Evolutionary conservation across 2,113 vertebrate species (phyloP).

Genomic region (Poicephalus meyeri): DNA sequence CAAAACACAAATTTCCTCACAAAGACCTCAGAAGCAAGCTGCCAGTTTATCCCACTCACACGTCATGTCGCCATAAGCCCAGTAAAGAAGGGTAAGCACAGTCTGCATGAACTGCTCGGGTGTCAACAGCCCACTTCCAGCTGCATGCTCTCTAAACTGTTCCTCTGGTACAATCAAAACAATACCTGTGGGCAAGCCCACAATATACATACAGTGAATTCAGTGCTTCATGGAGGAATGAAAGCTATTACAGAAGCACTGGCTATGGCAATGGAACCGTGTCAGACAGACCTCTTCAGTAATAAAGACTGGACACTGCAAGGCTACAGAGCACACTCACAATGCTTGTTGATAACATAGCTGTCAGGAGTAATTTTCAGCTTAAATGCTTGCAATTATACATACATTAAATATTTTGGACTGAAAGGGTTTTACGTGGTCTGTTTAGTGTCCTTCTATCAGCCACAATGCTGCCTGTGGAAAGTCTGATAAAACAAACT

Average conservation of each 20-base stretch:
- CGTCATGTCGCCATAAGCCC: background rate
- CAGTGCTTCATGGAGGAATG: background rate
- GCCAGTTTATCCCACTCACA: background rate
- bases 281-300: background rate
- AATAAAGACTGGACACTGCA: background rate
- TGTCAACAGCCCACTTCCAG: background rate
- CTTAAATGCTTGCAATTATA: background rate
- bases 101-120: background rate
- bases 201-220: background rate
- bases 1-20: background rate
- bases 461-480: background rate
- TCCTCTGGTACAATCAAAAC: background rate
- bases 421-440: background rate
- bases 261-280: background rate
- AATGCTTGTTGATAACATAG: background rate
- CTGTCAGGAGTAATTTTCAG: background rate
- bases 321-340: background rate
- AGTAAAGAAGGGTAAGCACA: background rate
- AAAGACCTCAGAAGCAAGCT: background rate
- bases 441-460: background rate
- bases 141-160: background rate
- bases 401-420: background rate
- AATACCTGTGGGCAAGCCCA: background rate
- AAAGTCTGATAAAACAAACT: constrained; percentile 3
- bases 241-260: background rate